Evolutionary conservation across 2,797 vertebrate species (phyloP).

Genomic region (Scyliorhinus canicula): DNA sequence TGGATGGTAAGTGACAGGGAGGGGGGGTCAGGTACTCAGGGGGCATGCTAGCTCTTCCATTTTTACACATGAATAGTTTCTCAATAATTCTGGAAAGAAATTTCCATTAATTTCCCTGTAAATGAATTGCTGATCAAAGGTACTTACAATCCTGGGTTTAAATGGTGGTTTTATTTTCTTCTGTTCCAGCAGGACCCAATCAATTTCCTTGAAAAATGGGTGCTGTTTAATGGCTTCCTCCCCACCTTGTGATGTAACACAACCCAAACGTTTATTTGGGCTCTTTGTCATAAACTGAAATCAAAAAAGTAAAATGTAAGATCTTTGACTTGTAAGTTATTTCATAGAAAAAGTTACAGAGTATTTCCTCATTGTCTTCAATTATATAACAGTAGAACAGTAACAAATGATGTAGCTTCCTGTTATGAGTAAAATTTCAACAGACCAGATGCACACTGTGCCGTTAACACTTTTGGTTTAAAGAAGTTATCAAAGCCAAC

Average conservation of each 20-base stretch:
- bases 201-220: conserved; percentile 90
- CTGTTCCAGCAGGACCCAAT: conserved; percentile 90
- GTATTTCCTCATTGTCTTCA: background rate
- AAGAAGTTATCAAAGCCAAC: background rate
- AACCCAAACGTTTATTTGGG: conserved; percentile 85
- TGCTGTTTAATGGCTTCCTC: conserved; percentile 92
- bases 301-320: background rate
- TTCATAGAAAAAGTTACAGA: background rate
- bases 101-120: background rate
- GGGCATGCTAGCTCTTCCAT: background rate
- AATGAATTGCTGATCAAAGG: background rate
- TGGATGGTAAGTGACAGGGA: background rate
- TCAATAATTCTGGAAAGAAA: background rate
- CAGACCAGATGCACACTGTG: background rate
- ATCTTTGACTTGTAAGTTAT: background rate
- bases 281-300: conserved; percentile 96
- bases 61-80: background rate
- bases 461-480: background rate
- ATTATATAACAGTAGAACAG: background rate
- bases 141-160: conserved; percentile 93
- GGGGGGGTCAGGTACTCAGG: too few relatives aligned
- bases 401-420: background rate
- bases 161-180: conserved; percentile 89
- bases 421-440: background rate
- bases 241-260: conserved; percentile 73